Evolutionary conservation across 2,113 vertebrate species (phyloP).

Genomic region (Formicarius rufipectus): DNA sequence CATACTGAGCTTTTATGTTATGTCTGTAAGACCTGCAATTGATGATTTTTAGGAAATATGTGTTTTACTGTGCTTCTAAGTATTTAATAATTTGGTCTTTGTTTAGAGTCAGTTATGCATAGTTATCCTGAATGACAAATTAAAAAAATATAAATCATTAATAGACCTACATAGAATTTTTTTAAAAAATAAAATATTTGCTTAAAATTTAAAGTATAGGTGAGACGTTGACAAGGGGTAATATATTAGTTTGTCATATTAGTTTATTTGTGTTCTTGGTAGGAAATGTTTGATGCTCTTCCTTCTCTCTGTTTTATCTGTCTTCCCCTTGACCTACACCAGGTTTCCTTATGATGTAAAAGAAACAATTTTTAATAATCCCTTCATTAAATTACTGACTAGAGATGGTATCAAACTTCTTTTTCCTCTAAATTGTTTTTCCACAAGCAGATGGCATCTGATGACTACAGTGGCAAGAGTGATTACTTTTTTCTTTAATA

Average conservation of each 20-base stretch:
- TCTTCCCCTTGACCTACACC: neutral
- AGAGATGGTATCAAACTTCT: neutral
- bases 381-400: neutral
- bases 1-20: neutral
- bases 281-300: neutral
- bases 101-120: neutral
- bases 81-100: neutral
- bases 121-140: neutral
- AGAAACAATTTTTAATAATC: neutral
- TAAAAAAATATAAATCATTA: neutral
- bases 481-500: neutral
- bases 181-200: neutral
- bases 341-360: neutral
- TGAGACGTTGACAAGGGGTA: neutral
- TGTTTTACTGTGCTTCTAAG: neutral
- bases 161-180: neutral
- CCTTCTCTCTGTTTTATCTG: neutral
- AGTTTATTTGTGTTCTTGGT: neutral
- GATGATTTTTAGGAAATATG: neutral
- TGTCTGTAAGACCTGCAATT: neutral
- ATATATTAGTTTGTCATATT: neutral
- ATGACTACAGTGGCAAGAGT: neutral
- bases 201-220: neutral
- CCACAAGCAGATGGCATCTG: neutral
- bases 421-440: neutral